These are phyloP conservation scores for Danio rerio DNA, from an alignment of 2,113 vertebrate genomes.

Conservation along the genomic window DNA sequence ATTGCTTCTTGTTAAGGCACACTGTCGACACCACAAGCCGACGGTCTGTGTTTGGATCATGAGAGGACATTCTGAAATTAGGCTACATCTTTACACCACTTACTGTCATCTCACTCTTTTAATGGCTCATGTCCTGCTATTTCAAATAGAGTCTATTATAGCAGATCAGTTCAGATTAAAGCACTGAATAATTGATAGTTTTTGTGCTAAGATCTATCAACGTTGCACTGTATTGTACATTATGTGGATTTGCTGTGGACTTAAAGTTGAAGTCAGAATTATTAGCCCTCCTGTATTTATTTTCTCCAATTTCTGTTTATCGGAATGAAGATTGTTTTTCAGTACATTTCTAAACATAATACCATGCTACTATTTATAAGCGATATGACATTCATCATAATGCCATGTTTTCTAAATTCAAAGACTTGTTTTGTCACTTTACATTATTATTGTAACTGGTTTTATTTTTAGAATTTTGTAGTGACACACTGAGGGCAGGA, in stretches of 20 bases:
- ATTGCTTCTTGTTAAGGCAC: conserved; percentile 21
- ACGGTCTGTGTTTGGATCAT: conserved; percentile 9
- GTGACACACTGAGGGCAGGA: no score
- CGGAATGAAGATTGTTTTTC: no score
- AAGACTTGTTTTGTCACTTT: no score
- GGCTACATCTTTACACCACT: not conserved
- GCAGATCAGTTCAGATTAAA: not conserved
- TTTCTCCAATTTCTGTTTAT: no score
- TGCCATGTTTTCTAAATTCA: no score
- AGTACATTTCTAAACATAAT: not conserved
- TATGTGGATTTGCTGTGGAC: no score
- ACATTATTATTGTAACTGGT: no score
- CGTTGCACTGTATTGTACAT: no score
- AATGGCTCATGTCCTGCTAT: not conserved
- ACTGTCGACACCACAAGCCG: conserved; percentile 1
- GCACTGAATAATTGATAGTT: not conserved
- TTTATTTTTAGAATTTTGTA: no score
- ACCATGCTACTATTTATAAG: not conserved
- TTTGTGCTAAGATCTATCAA: not conserved
- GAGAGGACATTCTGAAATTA: conserved; percentile 5
- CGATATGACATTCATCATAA: not conserved
- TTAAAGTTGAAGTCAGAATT: no score
- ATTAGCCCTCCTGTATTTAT: no score
- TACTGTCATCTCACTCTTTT: not conserved
- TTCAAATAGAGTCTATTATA: not conserved